Base-by-base conservation (phyloP, 2,797 vertebrate genomes). In the Atherinosoma microstoma region DNA sequence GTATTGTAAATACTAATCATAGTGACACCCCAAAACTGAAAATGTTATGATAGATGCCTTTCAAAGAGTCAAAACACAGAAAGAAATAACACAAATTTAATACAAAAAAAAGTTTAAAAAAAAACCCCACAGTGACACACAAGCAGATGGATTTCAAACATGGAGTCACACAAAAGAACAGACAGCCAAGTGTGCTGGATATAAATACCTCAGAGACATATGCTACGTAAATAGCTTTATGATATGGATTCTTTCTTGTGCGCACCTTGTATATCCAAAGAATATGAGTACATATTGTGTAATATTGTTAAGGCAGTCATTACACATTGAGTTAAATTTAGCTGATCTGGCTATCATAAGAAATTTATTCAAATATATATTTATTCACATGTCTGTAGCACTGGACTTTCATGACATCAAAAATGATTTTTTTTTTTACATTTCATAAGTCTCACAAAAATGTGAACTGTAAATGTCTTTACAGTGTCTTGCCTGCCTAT, bases 201-300 rank as follows among this genome's bases (percentile, higher is more conserved):
- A 79, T 34, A 38, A 80, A 87, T 73, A 70, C 73, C 70, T 82
- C 64, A 16, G 75, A 85, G 64, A 81, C 72, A 67, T 71, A 80
- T 76, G 78, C 85, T 80, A 79, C 62, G 63, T 85, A 71, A 86
- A 86, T 27, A 80, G 76, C 75, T 84, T 79, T 67, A 78, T 68
- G 66, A 82, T 82, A 71, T 71, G 58, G 22, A 70, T 75, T 61
- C 56, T 56, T 65, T 51, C 78, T 67, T 60, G 75, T 67, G 64
- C 67, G 75, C 54, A 56, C 47, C 66, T 66, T 73, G 59, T 51
- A 67, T 57, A 76, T 69, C 18, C 16, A 45, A 20, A 6, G 42
- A 45, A 78, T 66, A 24, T 42, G 49, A 72, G 58, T 68, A 72
- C 73, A 83, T 78, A 78, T 70, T 32, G 9, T 35, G 61, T 73